A percentile compares a stretch with the other conserved stretches of the same genome.
These are phyloP conservation scores for Tenthredo distinguenda DNA, from an alignment of 2,888 invertebrate genomes.

Conservation along the genomic window DNA sequence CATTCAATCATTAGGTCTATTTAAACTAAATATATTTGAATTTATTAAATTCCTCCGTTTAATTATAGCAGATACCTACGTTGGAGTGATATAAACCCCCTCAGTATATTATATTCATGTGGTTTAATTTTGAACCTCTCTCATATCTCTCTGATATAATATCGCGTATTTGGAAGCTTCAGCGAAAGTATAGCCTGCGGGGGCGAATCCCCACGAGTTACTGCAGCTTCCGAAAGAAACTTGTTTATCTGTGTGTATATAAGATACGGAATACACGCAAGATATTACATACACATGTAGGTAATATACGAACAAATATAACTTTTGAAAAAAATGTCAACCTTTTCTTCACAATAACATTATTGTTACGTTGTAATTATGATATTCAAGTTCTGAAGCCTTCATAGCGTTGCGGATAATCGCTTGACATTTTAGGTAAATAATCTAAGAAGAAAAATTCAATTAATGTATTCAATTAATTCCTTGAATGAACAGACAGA, in stretches of 20 bases:
- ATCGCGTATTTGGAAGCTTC: neutral
- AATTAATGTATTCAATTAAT: neutral
- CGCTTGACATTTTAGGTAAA: neutral
- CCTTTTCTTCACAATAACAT: neutral
- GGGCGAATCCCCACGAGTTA: neutral
- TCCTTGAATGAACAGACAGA: neutral
- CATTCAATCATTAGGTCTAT: neutral
- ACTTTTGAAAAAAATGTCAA: neutral
- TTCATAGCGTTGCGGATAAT: too few species aligned
- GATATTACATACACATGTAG: neutral
- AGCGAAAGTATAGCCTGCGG: slow-evolving; percentile 26
- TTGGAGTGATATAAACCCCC: neutral
- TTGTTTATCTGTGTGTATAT: neutral
- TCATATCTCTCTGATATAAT: slow-evolving; percentile 17
- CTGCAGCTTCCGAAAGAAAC: neutral
- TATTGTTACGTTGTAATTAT: too few species aligned
- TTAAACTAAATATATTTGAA: neutral
- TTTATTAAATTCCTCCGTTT: neutral
- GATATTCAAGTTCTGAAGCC: too few species aligned
- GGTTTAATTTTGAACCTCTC: slow-evolving; percentile 54
- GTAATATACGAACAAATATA: neutral
- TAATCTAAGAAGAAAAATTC: neutral
- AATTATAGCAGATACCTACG: neutral
- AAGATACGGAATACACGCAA: neutral
- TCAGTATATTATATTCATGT: slow-evolving; percentile 48